Base-by-base conservation (phyloP, 1,140 invertebrate species). In the Augochlora pura region DNA sequence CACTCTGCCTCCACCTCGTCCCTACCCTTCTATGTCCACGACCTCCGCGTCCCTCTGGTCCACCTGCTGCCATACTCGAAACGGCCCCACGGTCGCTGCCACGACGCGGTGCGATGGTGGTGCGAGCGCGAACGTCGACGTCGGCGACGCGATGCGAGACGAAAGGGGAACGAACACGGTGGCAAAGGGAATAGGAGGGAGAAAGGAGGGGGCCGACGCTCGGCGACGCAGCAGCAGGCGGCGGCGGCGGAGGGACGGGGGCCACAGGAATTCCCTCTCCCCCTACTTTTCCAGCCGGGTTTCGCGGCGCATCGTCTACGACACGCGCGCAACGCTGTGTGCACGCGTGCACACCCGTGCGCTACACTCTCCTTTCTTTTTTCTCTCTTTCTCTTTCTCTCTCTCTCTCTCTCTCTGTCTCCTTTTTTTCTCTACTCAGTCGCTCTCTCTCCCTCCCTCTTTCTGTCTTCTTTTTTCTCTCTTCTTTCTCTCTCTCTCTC, bases 221-320 rank as follows among this genome's bases (percentile, higher is more conserved):
- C 42, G 49, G 49, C 49, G 49, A 52, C 49, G 49, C 49, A 52
- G 49, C 49, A 52, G 5, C 14, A 3, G 16, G 63, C 59, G 73
- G 21, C 25, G 49, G 67, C 70, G 52, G 65, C 10, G 57, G 64
- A 54, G 64, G 54, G 7, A 7, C 21, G 54, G 54, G 18, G 74
- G 80, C 67, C 82, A 83, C 84, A 89, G 89, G 88, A 90, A 90
- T 90, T 88, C 86, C 86, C 86, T 87, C 80, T 84, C 86, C 87
- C 86, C 86, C 14, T 83, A 83, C 85, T 88, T 83, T 52, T 75
- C 77, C 74, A 85, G 77, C 86, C 83, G 82, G 91, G 90, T 91
- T 52, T 85, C 89, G 89, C 32, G 92, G 91, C 69, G 88, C 86
- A 68, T 86, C 87, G 75, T 91, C 88, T 70, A 81, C 80, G 77